Conservation (phyloP, 2,888 invertebrate genomes). For the Furcula furcula region DNA sequence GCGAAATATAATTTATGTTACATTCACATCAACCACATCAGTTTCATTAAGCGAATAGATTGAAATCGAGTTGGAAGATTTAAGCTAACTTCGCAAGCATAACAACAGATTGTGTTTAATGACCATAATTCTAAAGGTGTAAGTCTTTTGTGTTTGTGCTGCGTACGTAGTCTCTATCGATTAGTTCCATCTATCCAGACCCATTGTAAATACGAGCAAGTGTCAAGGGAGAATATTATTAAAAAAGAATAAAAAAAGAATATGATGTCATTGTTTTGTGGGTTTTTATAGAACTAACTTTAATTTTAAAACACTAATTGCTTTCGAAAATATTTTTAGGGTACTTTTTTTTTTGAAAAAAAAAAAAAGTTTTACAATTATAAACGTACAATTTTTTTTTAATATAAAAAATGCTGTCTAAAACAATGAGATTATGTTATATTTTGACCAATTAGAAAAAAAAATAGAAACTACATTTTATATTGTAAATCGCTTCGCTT, state of each 20-base stretch:
- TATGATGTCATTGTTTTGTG: constrained; percentile 58
- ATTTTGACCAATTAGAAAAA: too few species aligned
- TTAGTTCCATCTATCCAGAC: constrained; percentile 41
- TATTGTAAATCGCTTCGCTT: constrained; percentile 71
- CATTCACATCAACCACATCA: too few species aligned
- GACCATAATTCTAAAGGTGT: constrained; percentile 42
- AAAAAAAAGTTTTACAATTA: neutral
- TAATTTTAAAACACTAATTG: constrained; percentile 5
- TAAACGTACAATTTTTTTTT: neutral
- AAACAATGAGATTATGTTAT: constrained; percentile 51
- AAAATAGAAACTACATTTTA: constrained; percentile 24
- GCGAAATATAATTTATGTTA: too few species aligned
- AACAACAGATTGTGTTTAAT: constrained; percentile 41
- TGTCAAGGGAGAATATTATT: constrained; percentile 65
- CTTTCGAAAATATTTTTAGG: neutral
- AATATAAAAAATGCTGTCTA: constrained; percentile 28
- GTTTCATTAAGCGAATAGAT: too few species aligned
- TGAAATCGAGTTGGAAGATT: too few species aligned
- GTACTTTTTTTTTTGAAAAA: too few species aligned
- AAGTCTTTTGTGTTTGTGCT: constrained; percentile 65
- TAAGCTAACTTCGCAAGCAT: too few species aligned
- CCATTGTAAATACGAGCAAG: constrained; percentile 79
- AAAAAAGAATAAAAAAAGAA: neutral
- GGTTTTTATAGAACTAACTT: constrained; percentile 22
- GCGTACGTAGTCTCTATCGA: constrained; percentile 54